phyloP scores from a whole-genome alignment of 2,888 invertebrate genomes.

The Epistrophe grossulariae region DNA sequence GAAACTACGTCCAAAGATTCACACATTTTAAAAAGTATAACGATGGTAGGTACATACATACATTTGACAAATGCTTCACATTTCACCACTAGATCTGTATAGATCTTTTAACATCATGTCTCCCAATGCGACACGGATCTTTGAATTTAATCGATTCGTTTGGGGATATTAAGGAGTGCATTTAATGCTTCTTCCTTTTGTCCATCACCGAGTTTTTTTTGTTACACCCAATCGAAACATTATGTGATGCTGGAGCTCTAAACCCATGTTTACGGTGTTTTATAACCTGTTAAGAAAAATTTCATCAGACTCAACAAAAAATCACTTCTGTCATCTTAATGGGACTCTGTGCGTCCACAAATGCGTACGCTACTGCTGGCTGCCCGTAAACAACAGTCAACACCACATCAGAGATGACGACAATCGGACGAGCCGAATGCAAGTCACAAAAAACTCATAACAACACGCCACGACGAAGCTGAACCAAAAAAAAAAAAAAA shows the following conservation, averaged over 20 bases:
- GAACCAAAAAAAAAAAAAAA: not conserved
- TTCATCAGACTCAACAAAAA: constrained; percentile 70
- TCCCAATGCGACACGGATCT: constrained; percentile 68
- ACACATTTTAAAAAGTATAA: not conserved
- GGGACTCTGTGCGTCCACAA: constrained; percentile 66
- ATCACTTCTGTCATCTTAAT: constrained; percentile 74
- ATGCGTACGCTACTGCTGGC: constrained; percentile 68
- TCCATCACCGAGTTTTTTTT: constrained; percentile 71
- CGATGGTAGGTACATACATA: no score
- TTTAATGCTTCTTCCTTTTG: constrained; percentile 73
- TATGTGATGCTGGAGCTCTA: constrained; percentile 70
- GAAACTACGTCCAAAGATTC: not conserved
- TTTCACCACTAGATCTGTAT: constrained; percentile 66
- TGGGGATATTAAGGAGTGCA: constrained; percentile 76
- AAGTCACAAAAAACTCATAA: constrained; percentile 65
- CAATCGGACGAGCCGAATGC: constrained; percentile 71
- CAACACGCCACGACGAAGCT: constrained; percentile 66
- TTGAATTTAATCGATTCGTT: constrained; percentile 76
- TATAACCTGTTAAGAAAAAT: constrained; percentile 76
- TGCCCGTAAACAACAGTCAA: constrained; percentile 64
- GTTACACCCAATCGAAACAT: constrained; percentile 73
- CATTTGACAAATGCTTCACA: constrained; percentile 36
- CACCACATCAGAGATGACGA: constrained; percentile 60
- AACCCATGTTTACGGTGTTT: constrained; percentile 75
- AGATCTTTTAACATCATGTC: constrained; percentile 16